Percentiles rank a stretch among this genome's conserved stretches.
phyloP scores from a whole-genome alignment of 2,888 invertebrate genomes.

The Patella caerulea region DNA sequence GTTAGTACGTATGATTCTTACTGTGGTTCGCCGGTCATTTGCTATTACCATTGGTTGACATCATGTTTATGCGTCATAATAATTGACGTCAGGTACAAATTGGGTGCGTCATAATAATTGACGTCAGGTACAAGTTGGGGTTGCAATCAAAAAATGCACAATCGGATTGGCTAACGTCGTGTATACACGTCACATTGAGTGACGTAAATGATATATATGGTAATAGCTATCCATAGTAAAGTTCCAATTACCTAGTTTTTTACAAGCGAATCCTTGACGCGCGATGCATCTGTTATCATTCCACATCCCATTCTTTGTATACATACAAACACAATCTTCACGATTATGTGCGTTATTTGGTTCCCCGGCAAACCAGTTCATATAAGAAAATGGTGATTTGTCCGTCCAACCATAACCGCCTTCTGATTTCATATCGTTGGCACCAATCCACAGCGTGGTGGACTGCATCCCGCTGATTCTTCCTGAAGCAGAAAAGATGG shows the following conservation, averaged over 20 bases:
- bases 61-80: too few relatives aligned
- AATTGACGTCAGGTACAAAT: too few relatives aligned
- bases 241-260: conserved; percentile 38
- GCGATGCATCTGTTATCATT: conserved; percentile 40
- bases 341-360: conserved; percentile 44
- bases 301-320: conserved; percentile 42
- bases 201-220: too few relatives aligned
- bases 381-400: conserved; percentile 52
- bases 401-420: conserved; percentile 61
- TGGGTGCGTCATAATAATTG: too few relatives aligned
- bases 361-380: conserved; percentile 58
- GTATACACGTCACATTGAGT: too few relatives aligned
- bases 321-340: conserved; percentile 48
- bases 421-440: conserved; percentile 50
- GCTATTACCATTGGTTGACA: too few relatives aligned
- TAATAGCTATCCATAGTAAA: too few relatives aligned
- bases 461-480: conserved; percentile 36
- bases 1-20: too few relatives aligned
- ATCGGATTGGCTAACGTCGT: too few relatives aligned
- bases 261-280: conserved; percentile 44
- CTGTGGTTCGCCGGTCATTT: too few relatives aligned
- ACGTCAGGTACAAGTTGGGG: too few relatives aligned
- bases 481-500: conserved; percentile 31
- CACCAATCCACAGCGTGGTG: conserved; percentile 56
- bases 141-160: too few relatives aligned